phyloP scores from a whole-genome alignment of 2,797 vertebrate genomes.

The Falco concolor region DNA sequence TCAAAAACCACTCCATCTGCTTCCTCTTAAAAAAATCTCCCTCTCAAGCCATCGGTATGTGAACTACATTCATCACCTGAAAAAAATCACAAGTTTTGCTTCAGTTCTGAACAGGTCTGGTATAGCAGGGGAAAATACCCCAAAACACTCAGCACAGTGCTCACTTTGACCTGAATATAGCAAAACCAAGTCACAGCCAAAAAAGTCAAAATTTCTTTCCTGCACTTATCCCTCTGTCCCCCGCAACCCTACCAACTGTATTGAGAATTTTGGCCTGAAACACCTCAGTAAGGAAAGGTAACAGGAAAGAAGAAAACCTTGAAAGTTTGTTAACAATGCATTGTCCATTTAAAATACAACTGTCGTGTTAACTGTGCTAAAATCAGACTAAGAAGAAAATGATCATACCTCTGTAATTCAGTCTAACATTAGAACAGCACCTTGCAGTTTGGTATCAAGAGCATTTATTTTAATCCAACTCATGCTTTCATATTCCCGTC shows the following conservation, averaged over 20 bases:
- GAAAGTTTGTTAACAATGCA: rapidly evolving
- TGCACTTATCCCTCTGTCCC: not conserved
- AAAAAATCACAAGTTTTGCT: not conserved
- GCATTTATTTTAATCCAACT: not conserved
- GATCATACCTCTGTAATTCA: rapidly evolving
- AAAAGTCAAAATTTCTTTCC: not conserved
- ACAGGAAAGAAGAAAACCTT: not conserved
- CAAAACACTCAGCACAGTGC: not conserved
- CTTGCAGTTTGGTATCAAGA: not conserved
- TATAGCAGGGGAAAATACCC: not conserved
- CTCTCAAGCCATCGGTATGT: not conserved
- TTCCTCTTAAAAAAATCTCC: not conserved
- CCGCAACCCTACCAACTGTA: not conserved
- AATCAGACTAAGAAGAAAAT: not conserved
- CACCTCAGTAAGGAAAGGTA: not conserved
- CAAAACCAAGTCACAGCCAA: not conserved
- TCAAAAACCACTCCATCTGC: not conserved
- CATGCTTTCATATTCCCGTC: rapidly evolving
- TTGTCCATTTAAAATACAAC: not conserved
- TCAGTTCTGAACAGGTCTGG: not conserved
- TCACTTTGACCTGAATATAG: not conserved
- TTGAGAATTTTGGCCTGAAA: not conserved
- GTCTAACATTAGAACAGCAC: not conserved
- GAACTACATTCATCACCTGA: not conserved
- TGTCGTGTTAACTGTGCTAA: no score